These are phyloP conservation scores for Pygmarrhopalites habei DNA, from an alignment of 1,140 invertebrate genomes.

Conservation along the genomic window DNA sequence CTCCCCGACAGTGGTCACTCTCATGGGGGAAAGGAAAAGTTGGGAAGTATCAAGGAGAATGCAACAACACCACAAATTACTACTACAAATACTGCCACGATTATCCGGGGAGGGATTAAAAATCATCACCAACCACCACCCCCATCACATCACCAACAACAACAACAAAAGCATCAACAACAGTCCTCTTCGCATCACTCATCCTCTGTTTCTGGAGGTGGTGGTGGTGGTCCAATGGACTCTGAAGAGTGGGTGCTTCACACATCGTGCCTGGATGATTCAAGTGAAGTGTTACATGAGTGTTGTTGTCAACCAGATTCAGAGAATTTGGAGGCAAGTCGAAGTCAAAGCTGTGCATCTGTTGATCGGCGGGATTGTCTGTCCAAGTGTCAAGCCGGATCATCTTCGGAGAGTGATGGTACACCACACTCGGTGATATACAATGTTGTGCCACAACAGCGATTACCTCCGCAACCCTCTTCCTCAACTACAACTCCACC, in stretches of 20 bases:
- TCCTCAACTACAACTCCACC: too few relatives aligned
- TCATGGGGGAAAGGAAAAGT: not conserved
- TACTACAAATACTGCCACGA: too few relatives aligned
- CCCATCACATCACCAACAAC: not conserved
- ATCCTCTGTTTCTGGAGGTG: too few relatives aligned
- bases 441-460: constrained; percentile 22
- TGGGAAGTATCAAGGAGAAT: not conserved
- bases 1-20: not conserved
- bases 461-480: constrained; percentile 13
- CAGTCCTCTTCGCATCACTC: too few relatives aligned
- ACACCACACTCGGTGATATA: constrained; percentile 35
- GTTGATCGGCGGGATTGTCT: constrained; percentile 8
- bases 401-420: constrained; percentile 30
- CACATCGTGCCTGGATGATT: constrained; percentile 33
- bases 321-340: constrained; percentile 17
- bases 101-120: not conserved
- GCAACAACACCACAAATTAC: not conserved
- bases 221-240: not conserved
- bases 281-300: constrained; percentile 33
- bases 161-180: too few relatives aligned
- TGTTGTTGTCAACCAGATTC: constrained; percentile 34
- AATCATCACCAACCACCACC: not conserved
- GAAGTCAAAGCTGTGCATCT: constrained; percentile 11
- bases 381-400: constrained; percentile 21
- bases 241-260: constrained; percentile 38